Evolutionary conservation across 2,113 vertebrate species (phyloP), one percentile per base, ranked within the genome.

Genomic region (Dryoscopus gambensis): DNA sequence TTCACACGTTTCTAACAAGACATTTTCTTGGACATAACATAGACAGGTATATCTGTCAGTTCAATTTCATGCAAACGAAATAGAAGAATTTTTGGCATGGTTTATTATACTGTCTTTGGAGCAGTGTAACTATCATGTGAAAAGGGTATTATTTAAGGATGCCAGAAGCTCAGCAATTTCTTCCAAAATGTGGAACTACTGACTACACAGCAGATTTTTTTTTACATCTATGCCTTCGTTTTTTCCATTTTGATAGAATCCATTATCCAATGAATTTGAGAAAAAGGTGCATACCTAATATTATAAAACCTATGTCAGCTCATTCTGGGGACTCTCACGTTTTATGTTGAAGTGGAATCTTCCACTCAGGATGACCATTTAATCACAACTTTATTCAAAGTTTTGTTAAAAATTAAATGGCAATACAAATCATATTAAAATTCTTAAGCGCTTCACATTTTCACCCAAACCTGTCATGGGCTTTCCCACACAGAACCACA

Each of bases 1-100:
- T 98, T 98, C 96, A 97, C 97, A 98, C 96, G 42, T 98, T 98
- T 97, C 98, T 97, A 98, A 96, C 90, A 97, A 96, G 97, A 97
- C 96, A 37, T 97, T 97, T 98, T 98, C 97, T 98, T 98, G 98
- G 98, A 97, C 81, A n/a, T 75, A 84, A 93, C 95, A 97, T 93
- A 98, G 97, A 97, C 97, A 98, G 98, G 98, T 98, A 97, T 98
- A 97, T 96, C 97, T 98, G 97, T 98, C 97, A 95, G 92, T 97
- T 97, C 97, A 96, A 95, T 96, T 97, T 97, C 97, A 97, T 96
- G 92, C 97, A 97, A 98, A 97, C 13, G 39, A 97, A 98, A 97
- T 87, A 97, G 95, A 97, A 97, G 97, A 97, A 96, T 93, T 89
- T 97, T 97, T 97, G 97, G 97, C 97, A 97, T 93, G 74, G 89